phyloP scores from a whole-genome alignment of 2,797 vertebrate species.

The Macrochelys suwanniensis region DNA sequence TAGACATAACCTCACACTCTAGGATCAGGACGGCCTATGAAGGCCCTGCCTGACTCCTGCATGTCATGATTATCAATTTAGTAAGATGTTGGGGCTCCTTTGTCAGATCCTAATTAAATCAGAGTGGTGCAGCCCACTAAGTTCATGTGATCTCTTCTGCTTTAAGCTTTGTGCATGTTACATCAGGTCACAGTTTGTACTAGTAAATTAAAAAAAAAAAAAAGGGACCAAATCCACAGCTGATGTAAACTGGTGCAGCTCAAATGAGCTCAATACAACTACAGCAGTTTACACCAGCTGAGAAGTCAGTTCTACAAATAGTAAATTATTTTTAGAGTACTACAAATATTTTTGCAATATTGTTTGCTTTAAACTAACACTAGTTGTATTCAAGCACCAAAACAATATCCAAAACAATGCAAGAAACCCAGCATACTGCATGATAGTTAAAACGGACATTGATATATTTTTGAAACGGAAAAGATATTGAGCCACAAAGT shows the following conservation, averaged over 20 bases:
- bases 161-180: not conserved
- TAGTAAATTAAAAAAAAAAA: not conserved
- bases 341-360: not conserved
- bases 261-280: not conserved
- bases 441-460: slow-evolving; percentile 10
- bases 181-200: not conserved
- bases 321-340: slow-evolving; percentile 17
- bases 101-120: not conserved
- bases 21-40: not conserved
- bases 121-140: not conserved
- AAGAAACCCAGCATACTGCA: slow-evolving; percentile 9
- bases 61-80: not conserved
- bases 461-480: slow-evolving; percentile 21
- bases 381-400: not conserved
- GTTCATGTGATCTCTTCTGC: not conserved
- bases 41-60: not conserved
- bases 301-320: slow-evolving; percentile 6
- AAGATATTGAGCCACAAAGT: slow-evolving; percentile 12
- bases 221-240: not conserved
- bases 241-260: not conserved
- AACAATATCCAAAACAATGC: slow-evolving; percentile 12
- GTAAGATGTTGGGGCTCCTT: accelerated
- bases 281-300: not conserved
- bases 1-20: not conserved
- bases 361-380: slow-evolving; percentile 5